Percentiles rank a stretch among this genome's conserved stretches.
phyloP scores from a whole-genome alignment of 2,888 invertebrate species.

The Norana najaformis region DNA sequence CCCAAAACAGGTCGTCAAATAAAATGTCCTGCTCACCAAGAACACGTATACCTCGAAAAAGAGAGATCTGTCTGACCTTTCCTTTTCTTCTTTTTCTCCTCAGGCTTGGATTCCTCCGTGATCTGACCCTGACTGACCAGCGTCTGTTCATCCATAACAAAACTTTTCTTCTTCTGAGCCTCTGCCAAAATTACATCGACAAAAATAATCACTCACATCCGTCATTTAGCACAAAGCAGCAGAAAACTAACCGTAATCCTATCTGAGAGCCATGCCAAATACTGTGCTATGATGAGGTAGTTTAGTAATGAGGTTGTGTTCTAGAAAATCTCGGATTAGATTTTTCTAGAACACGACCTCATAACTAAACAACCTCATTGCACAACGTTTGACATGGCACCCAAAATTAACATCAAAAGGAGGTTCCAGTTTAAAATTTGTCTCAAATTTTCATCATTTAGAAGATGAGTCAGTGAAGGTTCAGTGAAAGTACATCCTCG shows the following conservation, averaged over 20 bases:
- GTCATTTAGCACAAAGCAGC: neutral
- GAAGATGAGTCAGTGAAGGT: neutral
- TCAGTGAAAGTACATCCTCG: neutral
- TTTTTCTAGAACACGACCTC: too few species aligned
- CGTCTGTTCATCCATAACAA: neutral
- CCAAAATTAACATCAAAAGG: too few species aligned
- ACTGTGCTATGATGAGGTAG: too few species aligned
- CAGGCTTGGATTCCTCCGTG: neutral
- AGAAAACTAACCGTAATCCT: too few species aligned
- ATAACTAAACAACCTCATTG: too few species aligned
- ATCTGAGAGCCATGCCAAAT: too few species aligned
- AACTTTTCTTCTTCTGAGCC: neutral
- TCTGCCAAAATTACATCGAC: neutral
- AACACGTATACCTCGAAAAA: neutral
- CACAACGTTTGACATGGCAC: too few species aligned
- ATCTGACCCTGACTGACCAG: neutral
- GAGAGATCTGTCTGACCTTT: neutral
- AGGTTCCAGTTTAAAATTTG: too few species aligned
- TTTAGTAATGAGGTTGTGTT: too few species aligned
- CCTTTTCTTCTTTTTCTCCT: slow-evolving; percentile 18
- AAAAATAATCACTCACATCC: neutral
- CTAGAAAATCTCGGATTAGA: too few species aligned
- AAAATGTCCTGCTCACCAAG: neutral
- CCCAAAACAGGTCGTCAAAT: neutral
- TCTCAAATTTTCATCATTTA: too few species aligned